Percentiles rank a stretch among this genome's conserved stretches.
These are phyloP conservation scores for Palythoa heliodiscus DNA, from an alignment of 92 coral and sea anemone genomes.

Conservation along the genomic window DNA sequence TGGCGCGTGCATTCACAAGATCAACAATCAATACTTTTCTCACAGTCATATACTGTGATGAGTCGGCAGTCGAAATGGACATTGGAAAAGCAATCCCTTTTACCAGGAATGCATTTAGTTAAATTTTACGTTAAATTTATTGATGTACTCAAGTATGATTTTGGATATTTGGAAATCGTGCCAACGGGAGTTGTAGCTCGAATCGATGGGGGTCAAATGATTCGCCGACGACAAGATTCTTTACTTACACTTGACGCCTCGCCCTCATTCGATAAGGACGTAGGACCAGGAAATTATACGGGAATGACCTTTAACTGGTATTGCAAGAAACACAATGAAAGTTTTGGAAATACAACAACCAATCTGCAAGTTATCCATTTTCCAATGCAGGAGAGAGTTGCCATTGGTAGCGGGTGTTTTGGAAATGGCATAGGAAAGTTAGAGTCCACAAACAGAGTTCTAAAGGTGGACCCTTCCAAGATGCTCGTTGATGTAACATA, in stretches of 20 bases:
- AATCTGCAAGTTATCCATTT: conserved; percentile 4
- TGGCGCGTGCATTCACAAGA: conserved; percentile 1
- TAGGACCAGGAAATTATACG: conserved; percentile 10
- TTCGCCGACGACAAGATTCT: conserved; percentile 12
- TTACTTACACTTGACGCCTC: conserved; percentile 19
- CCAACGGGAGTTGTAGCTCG: conserved; percentile 24
- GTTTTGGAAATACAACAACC: conserved; percentile 2
- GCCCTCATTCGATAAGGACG: conserved; percentile 8
- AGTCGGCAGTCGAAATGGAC: conserved; percentile 18
- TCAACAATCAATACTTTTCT: background rate
- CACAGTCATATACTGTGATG: conserved; percentile 5
- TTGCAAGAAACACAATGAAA: conserved; percentile 34
- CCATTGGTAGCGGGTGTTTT: conserved; percentile 18
- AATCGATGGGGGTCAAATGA: conserved; percentile 29
- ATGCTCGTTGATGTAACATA: conserved; percentile 9
- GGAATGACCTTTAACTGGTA: conserved; percentile 29
- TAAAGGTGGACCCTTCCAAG: background rate
- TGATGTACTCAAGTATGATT: conserved; percentile 14
- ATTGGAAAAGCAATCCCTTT: conserved; percentile 7
- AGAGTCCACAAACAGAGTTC: background rate
- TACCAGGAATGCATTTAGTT: conserved; percentile 5
- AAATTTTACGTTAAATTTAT: background rate
- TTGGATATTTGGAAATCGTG: conserved; percentile 14
- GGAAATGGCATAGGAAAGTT: conserved; percentile 29
- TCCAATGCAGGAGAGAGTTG: background rate